phyloP scores from a whole-genome alignment of 2,797 vertebrate genomes.

The Sorex maritimensis region DNA sequence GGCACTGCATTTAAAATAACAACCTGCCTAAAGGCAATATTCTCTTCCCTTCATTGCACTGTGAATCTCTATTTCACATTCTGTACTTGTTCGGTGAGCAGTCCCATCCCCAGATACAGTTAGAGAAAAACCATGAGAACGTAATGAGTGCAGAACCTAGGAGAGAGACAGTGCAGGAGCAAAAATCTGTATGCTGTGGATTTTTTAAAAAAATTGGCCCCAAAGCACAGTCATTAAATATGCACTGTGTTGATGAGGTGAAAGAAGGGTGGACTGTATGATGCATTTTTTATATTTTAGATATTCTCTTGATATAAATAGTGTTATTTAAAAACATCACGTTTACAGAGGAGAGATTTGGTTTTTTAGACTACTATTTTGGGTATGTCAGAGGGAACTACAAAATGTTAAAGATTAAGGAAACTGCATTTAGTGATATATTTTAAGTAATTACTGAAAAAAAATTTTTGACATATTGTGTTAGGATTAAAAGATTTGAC shows the following conservation, averaged over 20 bases:
- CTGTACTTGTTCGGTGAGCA: neutral
- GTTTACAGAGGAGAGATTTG: slow-evolving; percentile 27
- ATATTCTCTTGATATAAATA: neutral
- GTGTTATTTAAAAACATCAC: slow-evolving; percentile 38
- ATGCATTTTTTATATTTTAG: slow-evolving; percentile 37
- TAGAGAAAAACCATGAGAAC: neutral
- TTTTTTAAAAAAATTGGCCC: slow-evolving; percentile 2
- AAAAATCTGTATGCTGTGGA: neutral
- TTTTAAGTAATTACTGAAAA: slow-evolving; percentile 43
- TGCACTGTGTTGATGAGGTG: neutral
- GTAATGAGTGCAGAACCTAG: neutral
- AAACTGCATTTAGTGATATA: neutral
- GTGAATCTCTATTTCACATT: slow-evolving; percentile 66
- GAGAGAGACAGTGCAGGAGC: neutral
- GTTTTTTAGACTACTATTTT: slow-evolving; percentile 31
- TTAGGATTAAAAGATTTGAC: slow-evolving; percentile 65
- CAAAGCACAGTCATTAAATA: slow-evolving; percentile 31
- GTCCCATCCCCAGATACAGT: slow-evolving; percentile 16
- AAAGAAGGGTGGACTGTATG: neutral
- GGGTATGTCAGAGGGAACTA: slow-evolving; percentile 28
- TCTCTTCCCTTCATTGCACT: neutral
- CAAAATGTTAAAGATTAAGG: slow-evolving; percentile 38
- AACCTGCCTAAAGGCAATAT: slow-evolving; percentile 73
- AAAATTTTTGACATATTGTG: slow-evolving; percentile 12
- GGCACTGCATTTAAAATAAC: slow-evolving; percentile 73